phyloP scores from a whole-genome alignment of 92 coral and sea anemone species.

The Palythoa grandis region DNA sequence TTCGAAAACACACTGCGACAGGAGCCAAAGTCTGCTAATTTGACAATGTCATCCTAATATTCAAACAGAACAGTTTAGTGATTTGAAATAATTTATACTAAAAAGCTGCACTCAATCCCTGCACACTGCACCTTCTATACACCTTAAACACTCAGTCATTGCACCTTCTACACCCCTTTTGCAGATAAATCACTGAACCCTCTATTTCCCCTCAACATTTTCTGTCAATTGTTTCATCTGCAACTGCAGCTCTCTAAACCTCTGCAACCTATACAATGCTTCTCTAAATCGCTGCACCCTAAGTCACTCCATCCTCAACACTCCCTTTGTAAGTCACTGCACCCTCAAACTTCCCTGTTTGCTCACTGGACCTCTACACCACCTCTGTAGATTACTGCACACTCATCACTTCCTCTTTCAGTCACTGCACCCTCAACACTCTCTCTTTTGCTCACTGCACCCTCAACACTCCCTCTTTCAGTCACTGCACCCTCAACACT shows the following conservation, averaged over 20 bases:
- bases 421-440: not conserved
- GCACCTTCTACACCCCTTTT: not conserved
- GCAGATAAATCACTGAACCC: not conserved
- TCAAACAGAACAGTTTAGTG: not conserved
- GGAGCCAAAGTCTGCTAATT: conserved; percentile 98
- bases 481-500: not conserved
- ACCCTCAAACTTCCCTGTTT: not conserved
- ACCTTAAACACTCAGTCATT: no score
- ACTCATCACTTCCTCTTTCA: not conserved
- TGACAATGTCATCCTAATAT: conserved; percentile 89
- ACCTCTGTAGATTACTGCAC: not conserved
- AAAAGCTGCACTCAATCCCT: not conserved
- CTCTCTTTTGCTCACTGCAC: not conserved
- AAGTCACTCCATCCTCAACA: not conserved
- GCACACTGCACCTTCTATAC: not conserved
- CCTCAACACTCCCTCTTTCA: not conserved
- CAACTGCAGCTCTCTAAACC: no score
- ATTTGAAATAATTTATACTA: not conserved
- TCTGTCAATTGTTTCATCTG: no score
- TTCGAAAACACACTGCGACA: conserved; percentile 99
- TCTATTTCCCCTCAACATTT: not conserved
- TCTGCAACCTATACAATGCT: no score
- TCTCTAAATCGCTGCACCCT: no score
- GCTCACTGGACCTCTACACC: not conserved
- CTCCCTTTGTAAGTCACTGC: not conserved